A percentile compares a stretch with the other conserved stretches of the same genome.
These are phyloP conservation scores for Sebastes reedi DNA, from an alignment of 2,797 vertebrate species.

Conservation along the genomic window DNA sequence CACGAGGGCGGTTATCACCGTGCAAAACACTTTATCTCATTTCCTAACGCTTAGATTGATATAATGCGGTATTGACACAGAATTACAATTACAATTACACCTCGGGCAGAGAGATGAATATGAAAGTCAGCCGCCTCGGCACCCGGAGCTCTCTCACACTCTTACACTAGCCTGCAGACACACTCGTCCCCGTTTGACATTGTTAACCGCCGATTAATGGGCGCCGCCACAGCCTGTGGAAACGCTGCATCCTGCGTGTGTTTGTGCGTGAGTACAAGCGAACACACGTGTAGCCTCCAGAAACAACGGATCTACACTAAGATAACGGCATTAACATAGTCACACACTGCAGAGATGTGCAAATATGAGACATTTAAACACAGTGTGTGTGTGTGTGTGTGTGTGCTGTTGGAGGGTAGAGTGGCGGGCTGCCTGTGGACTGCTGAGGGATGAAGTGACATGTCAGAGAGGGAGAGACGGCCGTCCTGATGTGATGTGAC, in stretches of 20 bases:
- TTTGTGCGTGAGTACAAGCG: slow-evolving; percentile 12
- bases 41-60: slow-evolving; percentile 40
- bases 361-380: slow-evolving; percentile 36
- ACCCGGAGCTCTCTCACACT: slow-evolving; percentile 45
- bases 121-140: slow-evolving; percentile 43
- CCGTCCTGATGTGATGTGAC: slow-evolving; percentile 78
- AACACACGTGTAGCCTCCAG: slow-evolving; percentile 38
- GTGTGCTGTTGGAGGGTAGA: slow-evolving; percentile 18
- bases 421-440: slow-evolving; percentile 44
- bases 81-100: slow-evolving; percentile 62
- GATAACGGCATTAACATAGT: slow-evolving; percentile 27
- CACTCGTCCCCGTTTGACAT: slow-evolving; percentile 75
- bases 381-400: slow-evolving; percentile 20
- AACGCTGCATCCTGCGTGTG: slow-evolving; percentile 36
- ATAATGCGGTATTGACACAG: slow-evolving; percentile 54
- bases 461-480: slow-evolving; percentile 66
- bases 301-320: slow-evolving; percentile 34
- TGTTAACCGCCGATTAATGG: slow-evolving; percentile 70
- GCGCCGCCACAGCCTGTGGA: slow-evolving; percentile 52
- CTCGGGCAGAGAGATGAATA: slow-evolving; percentile 45
- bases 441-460: slow-evolving; percentile 64
- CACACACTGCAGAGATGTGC: slow-evolving; percentile 5
- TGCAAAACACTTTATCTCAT: slow-evolving; percentile 31
- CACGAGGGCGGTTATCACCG: slow-evolving; percentile 7
- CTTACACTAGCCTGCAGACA: slow-evolving; percentile 68